These are phyloP conservation scores for Bradypodion ventrale DNA, from an alignment of 2,797 vertebrate species.

Conservation along the genomic window DNA sequence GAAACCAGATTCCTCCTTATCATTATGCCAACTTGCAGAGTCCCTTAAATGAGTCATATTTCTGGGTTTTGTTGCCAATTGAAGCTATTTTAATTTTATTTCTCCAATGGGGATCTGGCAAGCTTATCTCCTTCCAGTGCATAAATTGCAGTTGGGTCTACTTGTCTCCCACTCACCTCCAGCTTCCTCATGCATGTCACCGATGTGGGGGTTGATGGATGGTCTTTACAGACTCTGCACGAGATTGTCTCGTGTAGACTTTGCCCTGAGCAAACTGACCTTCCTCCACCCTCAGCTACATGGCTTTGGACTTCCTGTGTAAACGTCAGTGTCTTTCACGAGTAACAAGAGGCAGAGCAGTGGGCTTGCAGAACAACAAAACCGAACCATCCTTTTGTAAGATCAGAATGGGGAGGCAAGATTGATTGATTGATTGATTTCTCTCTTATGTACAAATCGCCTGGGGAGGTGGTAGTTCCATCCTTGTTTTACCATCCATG, in stretches of 20 bases:
- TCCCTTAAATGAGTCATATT: conserved; percentile 31
- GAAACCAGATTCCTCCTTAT: conserved; percentile 17
- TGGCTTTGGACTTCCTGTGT: conserved; percentile 48
- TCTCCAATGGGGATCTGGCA: conserved; percentile 48
- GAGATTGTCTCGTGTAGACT: conserved; percentile 56
- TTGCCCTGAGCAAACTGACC: conserved; percentile 60
- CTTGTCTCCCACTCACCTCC: background rate
- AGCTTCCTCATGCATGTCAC: conserved; percentile 34
- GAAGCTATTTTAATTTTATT: conserved; percentile 41
- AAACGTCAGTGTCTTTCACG: conserved; percentile 61
- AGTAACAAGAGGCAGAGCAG: conserved; percentile 52
- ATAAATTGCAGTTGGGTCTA: conserved; percentile 36
- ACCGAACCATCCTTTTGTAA: conserved; percentile 13
- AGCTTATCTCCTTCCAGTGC: conserved; percentile 22
- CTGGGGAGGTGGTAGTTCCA: conserved; percentile 33
- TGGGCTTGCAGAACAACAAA: conserved; percentile 47
- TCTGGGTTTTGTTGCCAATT: conserved; percentile 46
- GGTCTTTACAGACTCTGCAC: conserved; percentile 31
- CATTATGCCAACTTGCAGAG: conserved; percentile 37
- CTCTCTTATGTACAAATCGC: conserved; percentile 57
- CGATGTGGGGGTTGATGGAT: conserved; percentile 43
- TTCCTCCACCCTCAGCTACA: conserved; percentile 46
- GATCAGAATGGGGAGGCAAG: background rate
- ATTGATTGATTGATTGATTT: conserved; percentile 22
- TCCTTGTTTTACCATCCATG: conserved; percentile 43